Conservation (phyloP, 2,888 invertebrate species). For the Rutpela maculata region DNA sequence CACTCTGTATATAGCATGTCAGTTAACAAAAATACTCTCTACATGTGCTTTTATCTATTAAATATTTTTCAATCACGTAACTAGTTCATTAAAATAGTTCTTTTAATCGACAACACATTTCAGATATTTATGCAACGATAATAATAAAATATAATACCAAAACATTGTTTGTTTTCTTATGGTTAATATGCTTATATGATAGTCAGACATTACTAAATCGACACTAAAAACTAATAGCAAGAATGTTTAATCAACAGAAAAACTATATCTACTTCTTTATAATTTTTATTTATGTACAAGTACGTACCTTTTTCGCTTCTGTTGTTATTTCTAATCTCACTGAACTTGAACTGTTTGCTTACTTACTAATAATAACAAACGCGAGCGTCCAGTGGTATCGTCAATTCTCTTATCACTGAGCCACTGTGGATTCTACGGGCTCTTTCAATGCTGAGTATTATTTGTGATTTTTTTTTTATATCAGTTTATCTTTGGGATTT, state of each 20-base stretch:
- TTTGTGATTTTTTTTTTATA: not conserved
- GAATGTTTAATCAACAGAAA: not conserved
- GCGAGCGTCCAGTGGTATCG: not conserved
- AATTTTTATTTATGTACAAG: not conserved
- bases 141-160: not conserved
- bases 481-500: not conserved
- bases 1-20: not conserved
- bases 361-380: not conserved
- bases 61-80: not conserved
- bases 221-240: not conserved
- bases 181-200: conserved; percentile 2
- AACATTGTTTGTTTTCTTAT: conserved; percentile 6
- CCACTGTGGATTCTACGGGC: not conserved
- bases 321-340: conserved; percentile 16
- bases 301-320: not conserved
- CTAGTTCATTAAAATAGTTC: not conserved
- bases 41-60: not conserved
- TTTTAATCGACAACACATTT: not conserved
- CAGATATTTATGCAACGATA: not conserved
- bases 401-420: not conserved
- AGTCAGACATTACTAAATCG: not conserved
- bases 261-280: not conserved
- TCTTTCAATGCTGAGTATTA: not conserved
- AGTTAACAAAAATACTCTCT: not conserved
- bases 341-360: conserved; percentile 26